These are phyloP conservation scores for Charina bottae DNA, from an alignment of 2,113 vertebrate genomes.

Conservation along the genomic window DNA sequence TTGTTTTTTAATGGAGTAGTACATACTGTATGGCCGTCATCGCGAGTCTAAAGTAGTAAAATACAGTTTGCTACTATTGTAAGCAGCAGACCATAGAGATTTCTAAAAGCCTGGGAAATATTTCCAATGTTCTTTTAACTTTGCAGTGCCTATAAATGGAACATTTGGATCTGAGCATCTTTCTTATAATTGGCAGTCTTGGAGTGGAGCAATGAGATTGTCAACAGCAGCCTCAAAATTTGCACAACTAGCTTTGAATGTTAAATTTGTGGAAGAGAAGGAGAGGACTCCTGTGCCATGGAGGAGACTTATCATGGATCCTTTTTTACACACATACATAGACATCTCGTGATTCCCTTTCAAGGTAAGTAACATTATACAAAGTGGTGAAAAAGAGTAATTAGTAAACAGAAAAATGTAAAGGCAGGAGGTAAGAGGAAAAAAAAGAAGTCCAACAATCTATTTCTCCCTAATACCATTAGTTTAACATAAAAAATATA, in stretches of 20 bases:
- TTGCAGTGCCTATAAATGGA: background rate
- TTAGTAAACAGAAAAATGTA: background rate
- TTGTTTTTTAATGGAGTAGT: background rate
- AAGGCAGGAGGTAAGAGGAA: background rate
- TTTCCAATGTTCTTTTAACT: slow-evolving; percentile 1
- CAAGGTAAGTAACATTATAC: background rate
- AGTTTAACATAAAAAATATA: background rate
- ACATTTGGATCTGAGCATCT: background rate
- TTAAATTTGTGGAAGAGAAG: background rate
- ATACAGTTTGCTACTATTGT: background rate
- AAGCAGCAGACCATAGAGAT: background rate
- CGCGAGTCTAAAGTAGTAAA: background rate
- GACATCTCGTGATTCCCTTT: background rate
- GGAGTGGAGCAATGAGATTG: background rate
- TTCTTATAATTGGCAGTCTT: background rate
- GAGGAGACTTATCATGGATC: background rate
- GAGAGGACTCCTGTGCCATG: background rate
- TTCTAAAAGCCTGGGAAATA: background rate
- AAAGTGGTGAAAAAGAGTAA: background rate
- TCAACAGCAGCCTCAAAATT: background rate
- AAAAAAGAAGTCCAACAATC: background rate
- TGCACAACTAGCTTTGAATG: background rate
- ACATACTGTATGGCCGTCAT: background rate
- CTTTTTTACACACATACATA: background rate
- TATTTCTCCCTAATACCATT: background rate